Evolutionary conservation across 2,797 vertebrate genomes (phyloP).

Genomic region (Galago senegalensis): DNA sequence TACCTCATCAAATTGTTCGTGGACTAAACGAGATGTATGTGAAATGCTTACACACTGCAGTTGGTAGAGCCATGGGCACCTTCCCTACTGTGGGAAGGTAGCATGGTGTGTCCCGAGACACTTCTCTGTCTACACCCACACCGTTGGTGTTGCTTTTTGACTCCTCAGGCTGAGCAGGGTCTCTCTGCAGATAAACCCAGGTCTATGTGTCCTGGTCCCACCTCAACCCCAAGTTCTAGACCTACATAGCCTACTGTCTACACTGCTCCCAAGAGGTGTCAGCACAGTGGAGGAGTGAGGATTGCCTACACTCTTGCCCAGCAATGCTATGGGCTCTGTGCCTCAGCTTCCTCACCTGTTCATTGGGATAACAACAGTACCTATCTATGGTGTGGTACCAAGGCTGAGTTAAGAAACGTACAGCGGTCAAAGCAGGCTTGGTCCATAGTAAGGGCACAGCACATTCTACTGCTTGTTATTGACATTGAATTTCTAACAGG

Average conservation of each 20-base stretch:
- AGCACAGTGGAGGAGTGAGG: neutral
- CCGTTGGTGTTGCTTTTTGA: neutral
- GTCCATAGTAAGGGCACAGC: neutral
- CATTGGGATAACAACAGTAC: neutral
- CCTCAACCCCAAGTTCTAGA: neutral
- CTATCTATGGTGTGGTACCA: neutral
- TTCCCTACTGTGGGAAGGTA: neutral
- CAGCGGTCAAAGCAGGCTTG: neutral
- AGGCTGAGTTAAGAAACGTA: neutral
- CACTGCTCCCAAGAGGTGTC: rapidly evolving
- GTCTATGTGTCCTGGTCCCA: neutral
- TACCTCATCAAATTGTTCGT: neutral
- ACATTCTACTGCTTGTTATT: neutral
- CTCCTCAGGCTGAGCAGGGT: neutral
- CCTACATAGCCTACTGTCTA: neutral
- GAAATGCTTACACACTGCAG: neutral
- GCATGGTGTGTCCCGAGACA: rapidly evolving
- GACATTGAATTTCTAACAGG: neutral
- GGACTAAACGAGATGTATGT: neutral
- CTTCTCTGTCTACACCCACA: neutral
- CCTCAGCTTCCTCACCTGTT: neutral
- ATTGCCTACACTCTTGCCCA: neutral
- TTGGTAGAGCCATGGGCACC: neutral
- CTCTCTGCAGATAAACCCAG: neutral
- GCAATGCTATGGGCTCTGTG: neutral